Conservation (phyloP, 64 coral and sea anemone genomes). For the Pocillopora verrucosa region DNA sequence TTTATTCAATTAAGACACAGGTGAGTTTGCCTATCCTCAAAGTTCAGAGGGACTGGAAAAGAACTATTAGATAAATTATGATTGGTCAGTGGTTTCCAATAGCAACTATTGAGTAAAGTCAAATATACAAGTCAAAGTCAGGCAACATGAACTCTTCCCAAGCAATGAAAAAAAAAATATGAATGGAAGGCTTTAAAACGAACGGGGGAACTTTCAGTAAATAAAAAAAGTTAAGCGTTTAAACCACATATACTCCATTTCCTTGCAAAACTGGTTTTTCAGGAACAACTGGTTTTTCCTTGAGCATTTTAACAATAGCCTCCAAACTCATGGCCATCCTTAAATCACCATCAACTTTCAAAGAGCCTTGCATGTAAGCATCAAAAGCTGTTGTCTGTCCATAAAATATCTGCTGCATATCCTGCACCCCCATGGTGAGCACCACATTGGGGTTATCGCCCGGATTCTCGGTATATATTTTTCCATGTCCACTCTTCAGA, state of each 20-base stretch:
- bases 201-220: too few relatives aligned
- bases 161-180: too few relatives aligned
- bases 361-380: constrained; percentile 89
- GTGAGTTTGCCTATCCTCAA: too few relatives aligned
- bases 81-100: too few relatives aligned
- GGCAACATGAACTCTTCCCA: too few relatives aligned
- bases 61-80: too few relatives aligned
- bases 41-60: too few relatives aligned
- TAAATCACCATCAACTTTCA: constrained; percentile 87
- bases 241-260: constrained; percentile 54
- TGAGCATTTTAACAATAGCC: constrained; percentile 75
- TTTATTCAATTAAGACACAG: too few relatives aligned
- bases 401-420: constrained; percentile 87
- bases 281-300: constrained; percentile 14
- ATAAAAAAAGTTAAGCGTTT: too few relatives aligned
- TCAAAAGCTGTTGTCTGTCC: constrained; percentile 79
- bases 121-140: too few relatives aligned
- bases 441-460: constrained; percentile 64
- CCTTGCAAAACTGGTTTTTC: not conserved
- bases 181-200: too few relatives aligned
- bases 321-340: constrained; percentile 95
- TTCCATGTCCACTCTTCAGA: constrained; percentile 69
- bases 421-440: constrained; percentile 63
- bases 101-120: too few relatives aligned
- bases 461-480: constrained; percentile 40